These are phyloP conservation scores for Megalops atlanticus DNA, from an alignment of 2,113 vertebrate genomes.

Conservation along the genomic window DNA sequence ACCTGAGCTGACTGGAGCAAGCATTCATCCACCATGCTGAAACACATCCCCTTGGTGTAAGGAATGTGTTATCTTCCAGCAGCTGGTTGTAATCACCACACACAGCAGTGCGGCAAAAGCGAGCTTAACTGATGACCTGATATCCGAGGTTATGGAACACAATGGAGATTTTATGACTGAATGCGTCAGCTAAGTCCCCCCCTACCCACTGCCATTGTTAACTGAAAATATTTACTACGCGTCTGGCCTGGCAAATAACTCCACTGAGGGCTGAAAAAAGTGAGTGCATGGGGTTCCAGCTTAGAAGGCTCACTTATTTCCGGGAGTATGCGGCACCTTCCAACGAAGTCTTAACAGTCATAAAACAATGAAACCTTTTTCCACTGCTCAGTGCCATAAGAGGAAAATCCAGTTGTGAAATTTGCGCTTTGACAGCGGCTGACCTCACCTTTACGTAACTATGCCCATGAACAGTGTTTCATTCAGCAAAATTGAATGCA, in stretches of 20 bases:
- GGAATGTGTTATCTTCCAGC: background rate
- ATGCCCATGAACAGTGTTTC: background rate
- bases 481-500: constrained; percentile 15
- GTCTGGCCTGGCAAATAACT: background rate
- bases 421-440: constrained; percentile 5
- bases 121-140: background rate
- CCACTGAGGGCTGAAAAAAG: background rate
- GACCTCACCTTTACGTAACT: constrained; percentile 28
- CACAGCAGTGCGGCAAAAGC: background rate
- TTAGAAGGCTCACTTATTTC: background rate
- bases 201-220: constrained; percentile 13
- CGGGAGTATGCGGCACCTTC: background rate
- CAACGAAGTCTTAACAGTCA: background rate
- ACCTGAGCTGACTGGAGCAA: background rate
- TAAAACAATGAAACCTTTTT: background rate
- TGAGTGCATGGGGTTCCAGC: background rate
- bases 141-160: constrained; percentile 12
- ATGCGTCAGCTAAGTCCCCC: constrained; percentile 2
- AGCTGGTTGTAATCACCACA: background rate
- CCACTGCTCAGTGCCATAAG: background rate
- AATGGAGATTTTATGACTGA: constrained; percentile 21
- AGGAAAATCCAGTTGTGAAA: background rate
- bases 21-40: background rate
- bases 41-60: constrained; percentile 36
- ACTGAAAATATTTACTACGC: background rate